Conservation (phyloP, 2,797 vertebrate genomes). For the Hybognathus amarus region DNA sequence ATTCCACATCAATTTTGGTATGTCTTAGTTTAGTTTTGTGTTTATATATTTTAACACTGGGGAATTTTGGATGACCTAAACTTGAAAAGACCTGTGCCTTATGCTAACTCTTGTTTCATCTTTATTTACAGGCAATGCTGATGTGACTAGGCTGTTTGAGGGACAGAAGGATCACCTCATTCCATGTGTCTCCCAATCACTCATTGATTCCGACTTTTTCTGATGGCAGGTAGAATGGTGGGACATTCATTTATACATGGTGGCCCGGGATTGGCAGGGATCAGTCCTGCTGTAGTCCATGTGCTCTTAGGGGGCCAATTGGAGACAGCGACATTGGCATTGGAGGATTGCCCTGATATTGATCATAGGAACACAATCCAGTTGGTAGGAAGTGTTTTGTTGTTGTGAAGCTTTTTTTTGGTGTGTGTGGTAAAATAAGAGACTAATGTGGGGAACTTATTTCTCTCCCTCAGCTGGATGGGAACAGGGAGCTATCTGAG, state of each 20-base stretch:
- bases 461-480: background rate
- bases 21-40: constrained; percentile 6
- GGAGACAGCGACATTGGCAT: background rate
- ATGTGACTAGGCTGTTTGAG: background rate
- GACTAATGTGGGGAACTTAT: constrained; percentile 4
- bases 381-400: constrained; percentile 1
- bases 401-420: background rate
- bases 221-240: constrained; percentile 4
- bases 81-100: constrained; percentile 1
- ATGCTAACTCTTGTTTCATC: background rate
- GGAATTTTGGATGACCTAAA: background rate
- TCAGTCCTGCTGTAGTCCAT: constrained; percentile 3
- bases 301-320: constrained; percentile 1
- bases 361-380: constrained; percentile 3
- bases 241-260: constrained; percentile 8
- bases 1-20: background rate
- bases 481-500: background rate
- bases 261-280: background rate
- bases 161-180: constrained; percentile 6
- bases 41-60: background rate
- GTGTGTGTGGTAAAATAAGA: background rate
- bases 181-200: background rate
- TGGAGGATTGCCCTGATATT: background rate
- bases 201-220: background rate
- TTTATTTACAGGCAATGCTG: constrained; percentile 8